phyloP scores from a whole-genome alignment of 1,140 invertebrate genomes.

The Laodelphax striatellus region DNA sequence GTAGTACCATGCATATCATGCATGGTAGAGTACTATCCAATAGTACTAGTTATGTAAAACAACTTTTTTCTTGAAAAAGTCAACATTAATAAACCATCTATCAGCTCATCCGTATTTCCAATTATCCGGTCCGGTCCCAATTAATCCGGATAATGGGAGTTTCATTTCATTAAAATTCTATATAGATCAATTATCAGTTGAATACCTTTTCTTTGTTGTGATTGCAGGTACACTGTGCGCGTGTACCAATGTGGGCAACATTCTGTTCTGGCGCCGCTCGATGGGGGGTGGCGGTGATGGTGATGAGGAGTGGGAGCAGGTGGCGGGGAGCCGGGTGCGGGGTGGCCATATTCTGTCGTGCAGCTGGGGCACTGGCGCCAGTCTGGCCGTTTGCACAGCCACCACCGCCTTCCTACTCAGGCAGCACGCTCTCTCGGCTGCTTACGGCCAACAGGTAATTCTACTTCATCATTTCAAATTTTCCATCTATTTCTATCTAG shows the following conservation, averaged over 20 bases:
- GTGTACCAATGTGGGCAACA: slow-evolving; percentile 80
- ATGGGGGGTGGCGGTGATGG: slow-evolving; percentile 27
- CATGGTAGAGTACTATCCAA: too few relatives aligned
- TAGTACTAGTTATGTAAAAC: too few relatives aligned
- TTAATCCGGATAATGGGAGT: too few relatives aligned
- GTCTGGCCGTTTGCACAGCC: slow-evolving; percentile 70
- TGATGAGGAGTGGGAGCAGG: slow-evolving; percentile 51
- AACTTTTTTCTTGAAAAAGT: too few relatives aligned
- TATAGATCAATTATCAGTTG: too few relatives aligned
- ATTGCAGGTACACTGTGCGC: slow-evolving; percentile 55
- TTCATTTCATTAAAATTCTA: too few relatives aligned
- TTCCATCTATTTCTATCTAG: too few relatives aligned
- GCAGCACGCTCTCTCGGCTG: slow-evolving; percentile 68
- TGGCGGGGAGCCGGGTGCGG: slow-evolving; percentile 30
- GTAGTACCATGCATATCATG: too few relatives aligned
- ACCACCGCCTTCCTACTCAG: slow-evolving; percentile 74
- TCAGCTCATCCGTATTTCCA: too few relatives aligned
- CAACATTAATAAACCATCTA: too few relatives aligned
- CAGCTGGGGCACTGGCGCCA: slow-evolving; percentile 52
- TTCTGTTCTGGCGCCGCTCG: slow-evolving; percentile 68
- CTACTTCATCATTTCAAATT: too few relatives aligned
- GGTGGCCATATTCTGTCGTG: background rate
- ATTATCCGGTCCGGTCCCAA: too few relatives aligned
- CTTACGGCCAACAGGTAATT: slow-evolving; percentile 55
- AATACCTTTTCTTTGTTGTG: slow-evolving; percentile 35